A percentile compares a stretch with the other conserved stretches of the same genome.
phyloP scores from a whole-genome alignment of 2,888 invertebrate species.

The Hololepta plana region DNA sequence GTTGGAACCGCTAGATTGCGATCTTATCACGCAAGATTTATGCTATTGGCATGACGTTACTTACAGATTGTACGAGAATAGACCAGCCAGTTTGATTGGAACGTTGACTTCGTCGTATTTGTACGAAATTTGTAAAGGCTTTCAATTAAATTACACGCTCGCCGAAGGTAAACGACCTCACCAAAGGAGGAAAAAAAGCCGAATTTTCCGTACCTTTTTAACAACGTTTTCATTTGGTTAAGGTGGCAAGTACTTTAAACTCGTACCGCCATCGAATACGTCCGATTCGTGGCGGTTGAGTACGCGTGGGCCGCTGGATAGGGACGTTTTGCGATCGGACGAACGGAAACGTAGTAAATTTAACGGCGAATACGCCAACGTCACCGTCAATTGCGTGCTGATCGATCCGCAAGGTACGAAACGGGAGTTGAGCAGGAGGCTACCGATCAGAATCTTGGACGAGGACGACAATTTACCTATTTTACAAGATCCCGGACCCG shows the following conservation, averaged over 20 bases:
- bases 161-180: slow-evolving; percentile 22
- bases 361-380: slow-evolving; percentile 14
- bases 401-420: slow-evolving; percentile 22
- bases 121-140: slow-evolving; percentile 29
- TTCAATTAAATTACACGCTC: slow-evolving; percentile 29
- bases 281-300: slow-evolving; percentile 19
- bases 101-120: slow-evolving; percentile 19
- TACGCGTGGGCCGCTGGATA: slow-evolving; percentile 19
- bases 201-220: not conserved
- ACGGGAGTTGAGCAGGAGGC: slow-evolving; percentile 19
- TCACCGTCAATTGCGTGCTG: slow-evolving; percentile 27
- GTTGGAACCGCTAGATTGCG: slow-evolving; percentile 19
- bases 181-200: not conserved
- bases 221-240: slow-evolving; percentile 6
- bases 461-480: slow-evolving; percentile 30
- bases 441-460: slow-evolving; percentile 32
- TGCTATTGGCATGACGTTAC: slow-evolving; percentile 22
- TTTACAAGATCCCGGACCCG: slow-evolving; percentile 21
- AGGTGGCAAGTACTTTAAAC: slow-evolving; percentile 12
- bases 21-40: slow-evolving; percentile 18
- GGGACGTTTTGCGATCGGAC: slow-evolving; percentile 11
- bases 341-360: slow-evolving; percentile 23
- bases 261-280: slow-evolving; percentile 13
- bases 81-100: slow-evolving; percentile 15
- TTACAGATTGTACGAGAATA: slow-evolving; percentile 18